Evolutionary conservation across 2,113 vertebrate genomes (phyloP).

Genomic region (Nannobrachium achirus): DNA sequence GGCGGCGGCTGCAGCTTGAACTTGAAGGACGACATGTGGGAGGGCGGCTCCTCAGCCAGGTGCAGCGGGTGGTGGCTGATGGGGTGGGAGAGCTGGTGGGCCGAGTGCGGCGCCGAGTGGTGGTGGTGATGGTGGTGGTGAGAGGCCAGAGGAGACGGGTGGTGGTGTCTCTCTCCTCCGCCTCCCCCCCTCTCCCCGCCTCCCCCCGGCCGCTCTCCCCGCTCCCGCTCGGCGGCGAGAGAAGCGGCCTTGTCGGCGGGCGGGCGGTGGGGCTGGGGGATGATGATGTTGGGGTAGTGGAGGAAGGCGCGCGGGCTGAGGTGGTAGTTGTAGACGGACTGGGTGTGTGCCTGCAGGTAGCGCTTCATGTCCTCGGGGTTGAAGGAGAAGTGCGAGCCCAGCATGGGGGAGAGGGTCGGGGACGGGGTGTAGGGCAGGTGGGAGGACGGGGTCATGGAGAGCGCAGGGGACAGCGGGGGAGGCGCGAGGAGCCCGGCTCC

Average conservation of each 20-base stretch:
- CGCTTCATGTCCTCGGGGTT: constrained; percentile 93
- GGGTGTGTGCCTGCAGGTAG: constrained; percentile 92
- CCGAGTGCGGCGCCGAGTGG: constrained; percentile 38
- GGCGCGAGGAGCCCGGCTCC: constrained; percentile 82
- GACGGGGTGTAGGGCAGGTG: constrained; percentile 91
- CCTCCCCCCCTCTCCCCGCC: constrained; percentile 36
- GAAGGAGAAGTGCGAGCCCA: constrained; percentile 91
- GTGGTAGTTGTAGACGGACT: constrained; percentile 93
- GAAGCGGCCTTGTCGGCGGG: constrained; percentile 74
- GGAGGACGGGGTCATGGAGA: constrained; percentile 87
- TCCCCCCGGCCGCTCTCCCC: constrained; percentile 45
- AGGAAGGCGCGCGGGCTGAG: constrained; percentile 91
- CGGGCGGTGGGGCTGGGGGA: constrained; percentile 87
- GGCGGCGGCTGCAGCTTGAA: constrained; percentile 93
- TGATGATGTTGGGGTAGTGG: constrained; percentile 89
- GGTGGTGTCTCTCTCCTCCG: constrained; percentile 55
- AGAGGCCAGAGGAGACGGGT: constrained; percentile 62
- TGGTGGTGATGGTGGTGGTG: constrained; percentile 57
- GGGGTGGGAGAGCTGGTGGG: constrained; percentile 56
- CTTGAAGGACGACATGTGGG: constrained; percentile 86
- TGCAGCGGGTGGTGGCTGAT: constrained; percentile 73
- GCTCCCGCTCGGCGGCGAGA: constrained; percentile 20
- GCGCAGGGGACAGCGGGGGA: constrained; percentile 84
- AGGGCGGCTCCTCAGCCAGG: constrained; percentile 73
- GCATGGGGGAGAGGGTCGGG: constrained; percentile 90